Conservation (phyloP, 1,140 invertebrate genomes). For the Cyphomyrmex costatus region DNA sequence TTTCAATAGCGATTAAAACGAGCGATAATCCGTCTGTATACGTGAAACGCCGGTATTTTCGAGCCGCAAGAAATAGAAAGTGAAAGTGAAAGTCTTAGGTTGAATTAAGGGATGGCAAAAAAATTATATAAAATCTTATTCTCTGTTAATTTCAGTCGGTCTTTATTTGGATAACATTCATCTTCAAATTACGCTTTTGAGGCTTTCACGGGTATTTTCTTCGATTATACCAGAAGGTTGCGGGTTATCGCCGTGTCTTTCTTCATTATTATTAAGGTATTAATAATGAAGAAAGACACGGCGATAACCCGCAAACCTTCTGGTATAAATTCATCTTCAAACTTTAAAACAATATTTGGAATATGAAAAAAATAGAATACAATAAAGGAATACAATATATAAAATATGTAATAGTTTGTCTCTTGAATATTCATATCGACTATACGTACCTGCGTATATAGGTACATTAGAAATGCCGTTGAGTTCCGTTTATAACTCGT, state of each 20-base stretch:
- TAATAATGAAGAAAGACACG: no score
- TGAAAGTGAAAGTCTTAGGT: neutral
- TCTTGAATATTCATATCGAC: neutral
- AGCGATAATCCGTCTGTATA: neutral
- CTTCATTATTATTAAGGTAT: no score
- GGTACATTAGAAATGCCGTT: neutral
- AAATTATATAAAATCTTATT: neutral
- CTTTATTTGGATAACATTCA: neutral
- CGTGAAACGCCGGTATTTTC: neutral
- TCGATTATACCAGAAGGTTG: no score
- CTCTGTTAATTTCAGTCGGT: neutral
- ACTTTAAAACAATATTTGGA: neutral
- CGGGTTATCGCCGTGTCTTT: no score
- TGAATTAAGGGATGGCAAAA: neutral
- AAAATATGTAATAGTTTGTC: neutral
- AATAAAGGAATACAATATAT: neutral
- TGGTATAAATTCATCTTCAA: neutral
- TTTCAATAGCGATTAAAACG: slow-evolving; percentile 3
- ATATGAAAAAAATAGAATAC: neutral
- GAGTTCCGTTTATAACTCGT: neutral
- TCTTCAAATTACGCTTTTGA: no score
- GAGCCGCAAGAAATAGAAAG: neutral
- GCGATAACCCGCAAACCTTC: no score
- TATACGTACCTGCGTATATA: neutral
- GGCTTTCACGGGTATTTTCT: no score